Conservation (phyloP, 2,113 vertebrate genomes). For the Lontra canadensis region DNA sequence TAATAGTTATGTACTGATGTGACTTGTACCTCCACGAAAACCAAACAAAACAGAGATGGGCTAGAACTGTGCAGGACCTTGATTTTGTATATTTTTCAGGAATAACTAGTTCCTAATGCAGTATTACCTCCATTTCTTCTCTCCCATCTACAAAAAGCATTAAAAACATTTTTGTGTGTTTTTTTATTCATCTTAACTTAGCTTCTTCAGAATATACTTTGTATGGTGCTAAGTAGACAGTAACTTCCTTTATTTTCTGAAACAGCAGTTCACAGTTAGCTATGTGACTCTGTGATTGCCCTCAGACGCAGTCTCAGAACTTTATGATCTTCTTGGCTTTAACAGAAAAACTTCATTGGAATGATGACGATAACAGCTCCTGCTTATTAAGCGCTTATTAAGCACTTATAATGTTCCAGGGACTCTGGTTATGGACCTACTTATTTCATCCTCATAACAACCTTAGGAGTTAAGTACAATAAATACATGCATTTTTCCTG, state of each 20-base stretch:
- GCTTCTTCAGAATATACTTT: background rate
- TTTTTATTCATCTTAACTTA: background rate
- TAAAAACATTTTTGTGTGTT: background rate
- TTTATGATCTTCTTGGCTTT: background rate
- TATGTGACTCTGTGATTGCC: background rate
- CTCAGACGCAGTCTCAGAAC: background rate
- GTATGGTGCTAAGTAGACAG: background rate
- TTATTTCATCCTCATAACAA: background rate
- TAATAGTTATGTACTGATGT: background rate
- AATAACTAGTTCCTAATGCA: background rate
- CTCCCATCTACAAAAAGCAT: background rate
- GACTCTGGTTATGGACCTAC: background rate
- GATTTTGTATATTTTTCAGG: background rate
- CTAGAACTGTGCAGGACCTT: background rate
- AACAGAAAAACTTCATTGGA: background rate
- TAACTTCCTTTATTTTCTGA: slow-evolving; percentile 20
- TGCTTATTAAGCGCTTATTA: background rate
- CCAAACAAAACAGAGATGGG: background rate
- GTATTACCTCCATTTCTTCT: background rate
- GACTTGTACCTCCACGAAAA: background rate
- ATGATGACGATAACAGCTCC: background rate
- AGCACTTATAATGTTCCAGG: background rate
- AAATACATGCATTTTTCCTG: background rate
- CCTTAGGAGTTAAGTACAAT: background rate
- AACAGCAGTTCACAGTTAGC: background rate